Evolutionary conservation across 2,797 vertebrate species (phyloP).

Genomic region (Xerus rutilus): DNA sequence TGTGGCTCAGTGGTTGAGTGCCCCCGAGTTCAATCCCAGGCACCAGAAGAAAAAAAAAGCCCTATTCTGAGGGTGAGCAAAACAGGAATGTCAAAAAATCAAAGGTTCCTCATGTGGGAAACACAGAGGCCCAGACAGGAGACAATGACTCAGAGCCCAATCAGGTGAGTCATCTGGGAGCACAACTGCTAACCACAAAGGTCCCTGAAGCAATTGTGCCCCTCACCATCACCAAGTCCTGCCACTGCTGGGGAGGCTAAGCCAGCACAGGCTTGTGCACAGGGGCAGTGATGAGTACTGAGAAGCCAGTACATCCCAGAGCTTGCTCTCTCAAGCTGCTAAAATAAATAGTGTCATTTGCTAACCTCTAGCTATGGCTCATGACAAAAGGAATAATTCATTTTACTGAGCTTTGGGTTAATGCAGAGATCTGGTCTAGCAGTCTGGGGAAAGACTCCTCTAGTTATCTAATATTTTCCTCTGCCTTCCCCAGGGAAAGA

Average conservation of each 20-base stretch:
- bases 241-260: not conserved
- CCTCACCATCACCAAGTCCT: not conserved
- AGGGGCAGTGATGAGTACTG: rapidly evolving
- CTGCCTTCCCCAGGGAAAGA: slow-evolving; percentile 1
- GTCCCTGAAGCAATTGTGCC: not conserved
- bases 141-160: slow-evolving; percentile 45
- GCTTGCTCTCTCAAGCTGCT: not conserved
- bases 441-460: not conserved
- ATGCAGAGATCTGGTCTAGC: not conserved
- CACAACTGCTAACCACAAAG: not conserved
- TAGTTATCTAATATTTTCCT: not conserved
- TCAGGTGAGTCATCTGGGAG: slow-evolving; percentile 3
- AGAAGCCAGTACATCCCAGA: not conserved
- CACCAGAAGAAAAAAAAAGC: not conserved
- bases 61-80: not conserved
- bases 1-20: too few species aligned
- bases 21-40: too few species aligned
- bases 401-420: not conserved
- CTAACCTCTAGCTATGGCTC: slow-evolving; percentile 34
- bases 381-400: not conserved
- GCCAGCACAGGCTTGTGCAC: not conserved
- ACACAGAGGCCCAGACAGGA: not conserved
- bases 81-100: not conserved
- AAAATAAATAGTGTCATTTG: not conserved
- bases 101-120: not conserved